Evolutionary conservation across 35 echinoderm and acorn worm genomes (phyloP).

Genomic region (Apostichopus japonicus): DNA sequence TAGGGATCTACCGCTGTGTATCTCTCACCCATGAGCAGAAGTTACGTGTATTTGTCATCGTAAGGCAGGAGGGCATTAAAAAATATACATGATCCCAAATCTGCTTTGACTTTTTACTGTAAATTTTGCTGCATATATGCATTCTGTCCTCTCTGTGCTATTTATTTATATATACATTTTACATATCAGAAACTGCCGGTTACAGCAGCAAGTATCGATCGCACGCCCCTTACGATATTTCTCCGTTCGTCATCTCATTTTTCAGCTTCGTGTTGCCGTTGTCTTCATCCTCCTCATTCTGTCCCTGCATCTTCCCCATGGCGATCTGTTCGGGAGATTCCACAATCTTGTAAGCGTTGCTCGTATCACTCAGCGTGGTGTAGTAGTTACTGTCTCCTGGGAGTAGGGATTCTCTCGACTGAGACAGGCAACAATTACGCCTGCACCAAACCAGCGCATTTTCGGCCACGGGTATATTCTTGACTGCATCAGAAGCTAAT

Average conservation of each 20-base stretch:
- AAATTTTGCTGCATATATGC: too few relatives aligned
- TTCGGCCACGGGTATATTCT: slow-evolving; percentile 65
- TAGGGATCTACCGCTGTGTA: too few relatives aligned
- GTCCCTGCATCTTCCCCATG: slow-evolving; percentile 39
- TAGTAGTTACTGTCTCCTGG: slow-evolving; percentile 62
- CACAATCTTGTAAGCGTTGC: slow-evolving; percentile 53
- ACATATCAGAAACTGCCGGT: too few relatives aligned
- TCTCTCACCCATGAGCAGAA: too few relatives aligned
- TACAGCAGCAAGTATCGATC: too few relatives aligned
- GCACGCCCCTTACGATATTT: not conserved
- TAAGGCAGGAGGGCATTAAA: too few relatives aligned
- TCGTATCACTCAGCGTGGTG: slow-evolving; percentile 71
- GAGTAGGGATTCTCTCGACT: slow-evolving; percentile 43
- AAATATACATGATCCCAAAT: too few relatives aligned
- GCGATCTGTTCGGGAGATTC: slow-evolving; percentile 75
- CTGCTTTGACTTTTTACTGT: too few relatives aligned
- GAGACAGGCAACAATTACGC: slow-evolving; percentile 59
- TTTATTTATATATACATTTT: too few relatives aligned
- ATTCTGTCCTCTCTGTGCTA: too few relatives aligned
- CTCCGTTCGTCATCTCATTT: not conserved
- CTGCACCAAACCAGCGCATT: slow-evolving; percentile 67
- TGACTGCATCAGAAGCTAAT: slow-evolving; percentile 38
- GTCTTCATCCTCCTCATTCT: not conserved
- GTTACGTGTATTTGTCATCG: too few relatives aligned
- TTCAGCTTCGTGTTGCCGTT: not conserved